Conservation (phyloP, 35 echinoderm and acorn worm genomes). For the Apostichopus japonicus region DNA sequence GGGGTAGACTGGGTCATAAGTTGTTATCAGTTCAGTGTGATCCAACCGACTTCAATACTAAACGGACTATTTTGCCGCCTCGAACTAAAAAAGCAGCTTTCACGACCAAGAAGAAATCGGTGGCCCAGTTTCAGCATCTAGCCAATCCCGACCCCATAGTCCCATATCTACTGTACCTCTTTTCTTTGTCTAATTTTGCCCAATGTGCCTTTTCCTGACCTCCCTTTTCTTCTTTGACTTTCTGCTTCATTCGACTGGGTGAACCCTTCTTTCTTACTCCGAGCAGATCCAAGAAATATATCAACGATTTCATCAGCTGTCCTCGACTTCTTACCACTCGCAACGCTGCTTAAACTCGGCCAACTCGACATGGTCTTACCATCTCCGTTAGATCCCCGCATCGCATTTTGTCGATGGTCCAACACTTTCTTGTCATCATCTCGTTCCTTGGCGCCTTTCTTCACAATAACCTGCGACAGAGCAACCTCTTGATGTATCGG, state of each 20-base stretch:
- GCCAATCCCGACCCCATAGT: no score
- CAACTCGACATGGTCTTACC: neutral
- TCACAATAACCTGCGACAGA: neutral
- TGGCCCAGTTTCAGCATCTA: no score
- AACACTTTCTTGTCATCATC: neutral
- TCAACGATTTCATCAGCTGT: neutral
- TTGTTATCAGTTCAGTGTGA: no score
- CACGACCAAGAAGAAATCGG: no score
- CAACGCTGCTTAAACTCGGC: constrained; percentile 18
- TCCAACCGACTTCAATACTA: no score
- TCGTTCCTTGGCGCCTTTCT: neutral
- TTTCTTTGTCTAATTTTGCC: neutral
- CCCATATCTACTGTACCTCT: neutral
- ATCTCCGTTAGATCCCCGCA: neutral
- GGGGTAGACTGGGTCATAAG: no score
- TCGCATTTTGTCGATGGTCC: neutral
- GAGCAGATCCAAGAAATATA: constrained; percentile 11
- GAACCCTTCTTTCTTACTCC: neutral
- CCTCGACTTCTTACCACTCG: constrained; percentile 20
- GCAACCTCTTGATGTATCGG: neutral
- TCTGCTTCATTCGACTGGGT: neutral
- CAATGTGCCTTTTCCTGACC: neutral
- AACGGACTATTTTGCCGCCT: no score
- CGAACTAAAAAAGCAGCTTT: no score
- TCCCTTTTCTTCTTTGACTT: neutral